A percentile compares a stretch with the other conserved stretches of the same genome.
Evolutionary conservation across 2,113 vertebrate genomes (phyloP).

Genomic region (Rhabdomys dilectus): DNA sequence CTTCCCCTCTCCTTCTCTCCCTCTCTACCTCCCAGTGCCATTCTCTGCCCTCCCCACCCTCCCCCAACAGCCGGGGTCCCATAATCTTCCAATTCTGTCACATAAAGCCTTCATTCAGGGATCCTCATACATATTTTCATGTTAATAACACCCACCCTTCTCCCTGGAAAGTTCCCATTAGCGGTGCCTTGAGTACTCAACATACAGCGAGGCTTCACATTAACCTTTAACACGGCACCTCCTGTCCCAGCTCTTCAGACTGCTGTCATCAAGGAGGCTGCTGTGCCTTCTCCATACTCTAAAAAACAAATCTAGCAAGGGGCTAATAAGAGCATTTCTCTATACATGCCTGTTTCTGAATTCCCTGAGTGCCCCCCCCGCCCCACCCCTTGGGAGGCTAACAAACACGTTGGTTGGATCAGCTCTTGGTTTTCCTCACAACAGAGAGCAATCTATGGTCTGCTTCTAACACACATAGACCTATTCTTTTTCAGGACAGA

Average conservation of each 20-base stretch:
- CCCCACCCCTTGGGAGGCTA: not conserved
- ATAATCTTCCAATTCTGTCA: conserved; percentile 1
- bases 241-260: conserved; percentile 41
- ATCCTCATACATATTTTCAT: conserved; percentile 69
- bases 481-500: not conserved
- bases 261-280: not conserved
- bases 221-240: conserved; percentile 48
- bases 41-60: not conserved
- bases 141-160: conserved; percentile 60
- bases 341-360: not conserved
- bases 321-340: conserved; percentile 6
- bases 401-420: not conserved
- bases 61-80: not conserved
- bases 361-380: not conserved
- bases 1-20: not conserved
- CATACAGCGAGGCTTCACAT: conserved; percentile 54
- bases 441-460: not conserved
- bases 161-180: conserved; percentile 63
- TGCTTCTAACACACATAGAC: not conserved
- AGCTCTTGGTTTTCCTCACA: not conserved
- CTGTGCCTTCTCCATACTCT: not conserved
- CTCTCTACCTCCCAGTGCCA: not conserved
- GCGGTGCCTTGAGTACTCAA: conserved; percentile 25
- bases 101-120: conserved; percentile 71
- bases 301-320: conserved; percentile 4